Evolutionary conservation across 2,888 invertebrate genomes (phyloP), one percentile per base, ranked within the genome.

Genomic region (Kryphioiulus occultus): DNA sequence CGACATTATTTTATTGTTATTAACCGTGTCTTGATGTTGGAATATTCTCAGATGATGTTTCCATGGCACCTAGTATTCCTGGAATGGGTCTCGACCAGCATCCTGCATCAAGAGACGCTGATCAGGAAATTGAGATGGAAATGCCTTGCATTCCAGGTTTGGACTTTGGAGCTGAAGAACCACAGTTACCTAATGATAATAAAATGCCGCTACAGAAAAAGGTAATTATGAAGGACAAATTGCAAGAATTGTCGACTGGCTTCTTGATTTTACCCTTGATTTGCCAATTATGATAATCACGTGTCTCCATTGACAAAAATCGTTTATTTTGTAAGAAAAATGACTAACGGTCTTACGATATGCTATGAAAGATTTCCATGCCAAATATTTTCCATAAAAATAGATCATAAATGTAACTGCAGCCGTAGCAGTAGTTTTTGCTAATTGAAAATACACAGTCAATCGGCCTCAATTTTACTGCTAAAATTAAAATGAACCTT

Each of bases 31-130:
- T 19, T 86, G 12, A 10, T 10, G 17, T 59, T 53, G n/a, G 12
- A 86, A 42, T 19, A 30, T 42, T 83, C n/a, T 32, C 94, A 92
- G 96, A 96, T 90, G 96, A 97, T 91, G 95, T 95, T 88, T 94
- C 96, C 1, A 93, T 95, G 87, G 85, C 89, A 87, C 89, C 91
- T 84, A 85, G 89, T 35, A 96, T 98, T 91, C 98, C 98, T 89
- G 99, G 99, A 87, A 98, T 99, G 98, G 99, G 99, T n/a, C 96
- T 98, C 35, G 98, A 99, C 92, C 98, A 98, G 91, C 89, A 89
- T 85, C 90, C 90, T 44, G 90, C 90, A 22, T 89, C 90, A 85
- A 88, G 82, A 85, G 78, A 53, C 92, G 93, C 85, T 89, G 91
- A 86, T 91, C 87, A 89, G 22, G 88, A 88, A 19, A 82, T 88